Evolutionary conservation across 2,113 vertebrate species (phyloP).

Genomic region (Cichladusa arquata): DNA sequence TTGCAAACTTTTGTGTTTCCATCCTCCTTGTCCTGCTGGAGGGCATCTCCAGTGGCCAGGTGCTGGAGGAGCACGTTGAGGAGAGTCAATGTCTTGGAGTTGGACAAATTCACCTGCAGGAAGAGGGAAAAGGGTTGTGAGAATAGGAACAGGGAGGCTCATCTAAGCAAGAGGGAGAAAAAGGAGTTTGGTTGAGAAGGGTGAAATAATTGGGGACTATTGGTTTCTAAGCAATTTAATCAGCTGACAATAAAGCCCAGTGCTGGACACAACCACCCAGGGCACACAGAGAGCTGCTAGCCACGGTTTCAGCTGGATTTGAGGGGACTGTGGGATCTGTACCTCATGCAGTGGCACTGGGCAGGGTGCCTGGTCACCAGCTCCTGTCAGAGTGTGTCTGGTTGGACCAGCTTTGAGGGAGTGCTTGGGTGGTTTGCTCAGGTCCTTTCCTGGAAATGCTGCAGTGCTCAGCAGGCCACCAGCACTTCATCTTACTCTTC

Average conservation of each 20-base stretch:
- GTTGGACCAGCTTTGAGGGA: not conserved
- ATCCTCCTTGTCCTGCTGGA: not conserved
- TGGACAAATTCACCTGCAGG: fast-evolving
- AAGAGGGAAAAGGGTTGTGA: not conserved
- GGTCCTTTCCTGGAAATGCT: not conserved
- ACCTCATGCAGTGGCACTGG: fast-evolving
- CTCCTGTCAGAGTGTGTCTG: not conserved
- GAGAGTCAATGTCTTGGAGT: fast-evolving
- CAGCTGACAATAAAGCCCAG: fast-evolving
- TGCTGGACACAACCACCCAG: fast-evolving
- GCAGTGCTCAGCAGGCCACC: not conserved
- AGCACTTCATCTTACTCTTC: not conserved
- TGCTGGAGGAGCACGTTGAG: not conserved
- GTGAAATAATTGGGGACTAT: not conserved
- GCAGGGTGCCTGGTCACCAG: fast-evolving
- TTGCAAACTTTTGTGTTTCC: not conserved
- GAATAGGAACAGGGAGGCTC: not conserved
- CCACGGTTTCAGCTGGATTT: fast-evolving
- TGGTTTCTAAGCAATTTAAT: not conserved
- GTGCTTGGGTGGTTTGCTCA: not conserved
- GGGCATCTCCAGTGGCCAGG: fast-evolving
- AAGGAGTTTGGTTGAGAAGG: not conserved
- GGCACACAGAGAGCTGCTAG: not conserved
- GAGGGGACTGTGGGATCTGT: not conserved
- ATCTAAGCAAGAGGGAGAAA: not conserved